Base-by-base conservation (phyloP, 2,888 invertebrate genomes). In the Helobdella robusta region DNA sequence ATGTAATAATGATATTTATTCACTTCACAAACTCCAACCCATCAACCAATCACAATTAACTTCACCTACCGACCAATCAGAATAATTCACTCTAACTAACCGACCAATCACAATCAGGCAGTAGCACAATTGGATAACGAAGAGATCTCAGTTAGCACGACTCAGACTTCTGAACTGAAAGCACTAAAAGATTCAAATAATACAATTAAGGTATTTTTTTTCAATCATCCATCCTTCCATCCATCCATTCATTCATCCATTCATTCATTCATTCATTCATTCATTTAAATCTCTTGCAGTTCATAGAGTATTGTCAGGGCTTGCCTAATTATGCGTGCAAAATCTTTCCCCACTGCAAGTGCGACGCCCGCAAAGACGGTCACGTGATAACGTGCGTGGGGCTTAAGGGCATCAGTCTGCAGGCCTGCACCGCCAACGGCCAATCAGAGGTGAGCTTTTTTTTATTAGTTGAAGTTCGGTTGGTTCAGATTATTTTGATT, bases 61-160 rank as follows among this genome's bases (percentile, higher is more conserved):
- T n/a, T n/a, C n/a, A 40, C n/a, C 11, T 40, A 40, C n/a, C 11
- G 11, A 40, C n/a, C 11, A 15, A 40, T 40, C 25, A 48, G 25
- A 48, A 23, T 48, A 48, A 48, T 1, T 15, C 15, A 11, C 48
- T 15, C 11, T 8, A 40, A 40, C 11, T 11, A 50, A 6, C 8
- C 11, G 6, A 2, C n/a, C 1, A 56, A 30, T 56, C 23, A 6
- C n/a, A 89, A 89, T 86, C 89, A 93, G 86, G 89, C 93, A 0
- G 88, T 94, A 15, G 93, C 94, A 76, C 93, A 93, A 79, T 92
- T 94, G 67, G 93, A 93, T 81, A 86, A 91, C 73, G 92, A 93
- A 67, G 89, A 89, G 77, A 88, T 94, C 73, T 85, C 85, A 69
- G 89, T 94, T 18, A 40, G 28, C 4, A 90, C 89, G 63, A 89